Conservation (phyloP, 2,888 invertebrate genomes). For the Drosophila dives region DNA sequence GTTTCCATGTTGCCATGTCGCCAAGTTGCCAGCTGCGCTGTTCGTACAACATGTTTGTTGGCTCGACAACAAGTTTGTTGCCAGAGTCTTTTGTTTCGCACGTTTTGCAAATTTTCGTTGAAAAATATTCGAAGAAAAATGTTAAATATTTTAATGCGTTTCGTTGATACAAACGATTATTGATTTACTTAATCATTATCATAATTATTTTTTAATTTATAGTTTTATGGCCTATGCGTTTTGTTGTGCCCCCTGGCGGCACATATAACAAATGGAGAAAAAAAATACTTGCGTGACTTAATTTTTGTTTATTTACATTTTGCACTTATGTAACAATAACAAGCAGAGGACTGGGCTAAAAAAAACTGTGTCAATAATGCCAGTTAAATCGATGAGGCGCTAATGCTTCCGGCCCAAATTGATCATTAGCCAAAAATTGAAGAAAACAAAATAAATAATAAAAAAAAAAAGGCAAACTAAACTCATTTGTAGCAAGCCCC, state of each 20-base stretch:
- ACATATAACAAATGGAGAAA: background rate
- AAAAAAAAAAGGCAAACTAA: background rate
- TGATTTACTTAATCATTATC: conserved; percentile 46
- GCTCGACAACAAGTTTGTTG: conserved; percentile 64
- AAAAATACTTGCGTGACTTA: background rate
- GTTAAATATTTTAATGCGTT: conserved; percentile 37
- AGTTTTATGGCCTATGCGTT: background rate
- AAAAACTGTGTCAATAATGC: conserved; percentile 72
- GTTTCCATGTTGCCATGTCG: background rate
- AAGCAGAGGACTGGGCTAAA: background rate
- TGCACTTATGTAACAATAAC: conserved; percentile 43
- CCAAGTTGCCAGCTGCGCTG: conserved; percentile 1
- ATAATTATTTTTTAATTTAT: conserved; percentile 41
- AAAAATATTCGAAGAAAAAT: conserved; percentile 23
- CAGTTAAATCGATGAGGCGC: conserved; percentile 62
- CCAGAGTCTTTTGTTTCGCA: conserved; percentile 74
- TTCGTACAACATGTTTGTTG: conserved; percentile 57
- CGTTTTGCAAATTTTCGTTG: conserved; percentile 24
- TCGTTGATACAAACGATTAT: conserved; percentile 56
- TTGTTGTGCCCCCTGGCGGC: conserved; percentile 27
- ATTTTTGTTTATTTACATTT: conserved; percentile 46
- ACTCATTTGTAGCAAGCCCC: conserved; percentile 15
- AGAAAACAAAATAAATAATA: conserved; percentile 12
- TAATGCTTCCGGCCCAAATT: conserved; percentile 74
- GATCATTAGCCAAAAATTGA: conserved; percentile 64